phyloP scores from a whole-genome alignment of 2,888 invertebrate species.

The Thera obeliscata region DNA sequence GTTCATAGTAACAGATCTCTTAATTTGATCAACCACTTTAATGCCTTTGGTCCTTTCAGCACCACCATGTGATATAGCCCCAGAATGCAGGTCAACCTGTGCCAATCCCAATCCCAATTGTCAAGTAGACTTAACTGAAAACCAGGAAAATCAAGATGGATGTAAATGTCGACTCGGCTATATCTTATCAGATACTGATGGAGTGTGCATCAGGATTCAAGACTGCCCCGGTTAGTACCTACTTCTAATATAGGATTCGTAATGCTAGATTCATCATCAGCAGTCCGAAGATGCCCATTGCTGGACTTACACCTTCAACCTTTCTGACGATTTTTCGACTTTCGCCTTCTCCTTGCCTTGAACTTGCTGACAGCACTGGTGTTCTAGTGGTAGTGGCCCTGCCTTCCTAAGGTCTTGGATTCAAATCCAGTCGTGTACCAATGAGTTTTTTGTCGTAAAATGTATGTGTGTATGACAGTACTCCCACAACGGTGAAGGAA shows the following conservation, averaged over 20 bases:
- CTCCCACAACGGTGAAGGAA: no score
- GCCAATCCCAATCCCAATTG: constrained; percentile 34
- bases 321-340: no score
- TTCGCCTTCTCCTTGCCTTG: no score
- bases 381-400: no score
- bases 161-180: constrained; percentile 44
- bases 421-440: no score
- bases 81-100: constrained; percentile 42
- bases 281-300: neutral
- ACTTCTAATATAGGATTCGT: neutral
- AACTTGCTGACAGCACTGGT: no score
- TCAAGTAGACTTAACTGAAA: constrained; percentile 3
- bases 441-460: no score
- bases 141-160: constrained; percentile 28
- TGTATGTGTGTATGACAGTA: no score
- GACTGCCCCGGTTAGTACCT: constrained; percentile 42
- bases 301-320: no score
- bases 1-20: no score
- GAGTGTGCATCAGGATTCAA: constrained; percentile 41
- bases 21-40: neutral
- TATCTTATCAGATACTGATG: constrained; percentile 37
- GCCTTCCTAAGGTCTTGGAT: no score
- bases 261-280: neutral
- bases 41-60: neutral
- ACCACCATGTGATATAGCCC: constrained; percentile 27